phyloP scores from a whole-genome alignment of 92 coral and sea anemone species.

The Anthopleura xanthogrammica region DNA sequence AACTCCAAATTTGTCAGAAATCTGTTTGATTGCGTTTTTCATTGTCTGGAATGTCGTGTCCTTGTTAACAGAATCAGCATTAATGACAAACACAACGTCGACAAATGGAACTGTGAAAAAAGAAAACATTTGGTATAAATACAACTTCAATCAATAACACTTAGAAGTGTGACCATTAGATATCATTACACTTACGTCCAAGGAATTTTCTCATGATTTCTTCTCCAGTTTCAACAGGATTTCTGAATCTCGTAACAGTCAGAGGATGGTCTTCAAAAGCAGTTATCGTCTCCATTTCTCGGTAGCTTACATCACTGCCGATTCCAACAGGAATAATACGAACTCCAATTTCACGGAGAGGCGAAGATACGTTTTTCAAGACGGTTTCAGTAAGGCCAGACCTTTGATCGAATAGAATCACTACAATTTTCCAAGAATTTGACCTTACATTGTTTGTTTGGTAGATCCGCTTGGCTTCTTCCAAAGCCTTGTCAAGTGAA shows the following conservation, averaged over 20 bases:
- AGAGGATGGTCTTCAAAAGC: constrained; percentile 33
- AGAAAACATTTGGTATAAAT: background rate
- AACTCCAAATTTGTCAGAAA: constrained; percentile 37
- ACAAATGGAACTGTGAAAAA: constrained; percentile 28
- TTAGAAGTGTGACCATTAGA: background rate
- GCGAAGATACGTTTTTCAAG: constrained; percentile 18
- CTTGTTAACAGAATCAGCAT: constrained; percentile 18
- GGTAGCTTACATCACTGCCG: constrained; percentile 18
- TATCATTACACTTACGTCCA: constrained; percentile 15
- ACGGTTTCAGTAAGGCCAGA: constrained; percentile 11
- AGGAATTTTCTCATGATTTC: constrained; percentile 37
- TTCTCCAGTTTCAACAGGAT: constrained; percentile 32
- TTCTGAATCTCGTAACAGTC: constrained; percentile 7
- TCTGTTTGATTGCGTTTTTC: constrained; percentile 35
- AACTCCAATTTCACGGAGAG: constrained; percentile 37
- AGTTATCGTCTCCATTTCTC: constrained; percentile 31
- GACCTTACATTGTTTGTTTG: constrained; percentile 19
- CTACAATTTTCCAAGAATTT: constrained; percentile 36
- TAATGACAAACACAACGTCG: constrained; percentile 35
- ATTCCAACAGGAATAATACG: constrained; percentile 35
- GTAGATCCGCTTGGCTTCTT: constrained; percentile 17
- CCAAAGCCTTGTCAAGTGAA: constrained; percentile 30
- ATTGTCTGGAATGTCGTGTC: constrained; percentile 29
- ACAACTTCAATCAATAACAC: background rate
- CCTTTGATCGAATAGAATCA: constrained; percentile 14